These are phyloP conservation scores for Tiliqua scincoides DNA, from an alignment of 2,113 vertebrate genomes.

Conservation along the genomic window DNA sequence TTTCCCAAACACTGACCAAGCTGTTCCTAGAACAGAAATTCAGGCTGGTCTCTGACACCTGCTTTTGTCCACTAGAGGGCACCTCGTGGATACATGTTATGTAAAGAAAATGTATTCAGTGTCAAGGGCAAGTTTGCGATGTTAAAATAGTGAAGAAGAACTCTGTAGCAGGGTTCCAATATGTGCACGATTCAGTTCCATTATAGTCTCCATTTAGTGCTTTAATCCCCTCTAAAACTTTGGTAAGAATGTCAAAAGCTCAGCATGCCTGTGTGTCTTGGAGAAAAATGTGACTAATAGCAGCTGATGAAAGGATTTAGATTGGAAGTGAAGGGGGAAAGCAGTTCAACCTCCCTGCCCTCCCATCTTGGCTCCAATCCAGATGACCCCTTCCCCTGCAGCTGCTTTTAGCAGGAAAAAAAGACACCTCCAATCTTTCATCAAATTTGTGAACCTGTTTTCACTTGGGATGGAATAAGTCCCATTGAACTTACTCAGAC, in stretches of 20 bases:
- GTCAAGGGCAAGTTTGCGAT: background rate
- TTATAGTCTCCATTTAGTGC: background rate
- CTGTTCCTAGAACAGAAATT: background rate
- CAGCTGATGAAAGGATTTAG: too few relatives aligned
- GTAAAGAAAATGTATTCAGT: background rate
- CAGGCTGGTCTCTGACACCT: background rate
- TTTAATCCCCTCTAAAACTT: background rate
- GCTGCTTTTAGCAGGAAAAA: background rate
- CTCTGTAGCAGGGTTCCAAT: background rate
- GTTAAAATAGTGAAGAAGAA: background rate
- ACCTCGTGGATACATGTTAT: background rate
- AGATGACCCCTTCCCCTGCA: too few relatives aligned
- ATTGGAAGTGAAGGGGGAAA: too few relatives aligned
- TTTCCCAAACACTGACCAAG: fast-evolving
- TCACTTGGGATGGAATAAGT: background rate
- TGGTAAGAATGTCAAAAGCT: background rate
- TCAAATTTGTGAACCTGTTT: background rate
- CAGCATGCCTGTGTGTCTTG: too few relatives aligned
- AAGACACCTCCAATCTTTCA: background rate
- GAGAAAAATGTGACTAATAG: too few relatives aligned
- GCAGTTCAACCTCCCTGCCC: too few relatives aligned
- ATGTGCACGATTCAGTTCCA: fast-evolving
- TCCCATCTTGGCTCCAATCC: too few relatives aligned
- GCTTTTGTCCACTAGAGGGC: background rate
- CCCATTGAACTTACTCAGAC: background rate